These are phyloP conservation scores for Macquaria ambigua DNA, from an alignment of 2,113 vertebrate genomes.

Conservation along the genomic window DNA sequence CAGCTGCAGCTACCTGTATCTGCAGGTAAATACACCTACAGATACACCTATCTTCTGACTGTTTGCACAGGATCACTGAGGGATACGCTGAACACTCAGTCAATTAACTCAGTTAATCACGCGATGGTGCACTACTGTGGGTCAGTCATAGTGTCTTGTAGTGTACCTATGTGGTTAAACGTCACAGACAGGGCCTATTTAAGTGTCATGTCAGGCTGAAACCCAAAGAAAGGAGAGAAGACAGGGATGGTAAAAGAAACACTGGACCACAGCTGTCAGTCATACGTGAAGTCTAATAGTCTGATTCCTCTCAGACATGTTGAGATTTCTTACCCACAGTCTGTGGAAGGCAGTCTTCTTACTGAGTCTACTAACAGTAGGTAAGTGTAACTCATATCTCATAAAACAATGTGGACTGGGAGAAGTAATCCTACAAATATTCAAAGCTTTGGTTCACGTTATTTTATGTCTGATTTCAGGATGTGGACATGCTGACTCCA, in stretches of 20 bases:
- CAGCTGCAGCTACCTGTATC: constrained; percentile 34
- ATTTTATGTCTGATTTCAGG: constrained; percentile 37
- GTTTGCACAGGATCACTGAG: constrained; percentile 57
- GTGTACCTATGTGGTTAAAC: not conserved
- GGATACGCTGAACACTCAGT: not conserved
- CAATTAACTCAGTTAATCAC: constrained; percentile 26
- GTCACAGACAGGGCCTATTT: constrained; percentile 57
- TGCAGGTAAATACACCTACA: constrained; percentile 22
- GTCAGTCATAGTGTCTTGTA: not conserved
- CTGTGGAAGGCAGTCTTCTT: constrained; percentile 22
- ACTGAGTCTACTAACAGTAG: constrained; percentile 34
- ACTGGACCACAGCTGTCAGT: not conserved
- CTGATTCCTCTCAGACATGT: constrained; percentile 3
- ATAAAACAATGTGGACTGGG: not conserved
- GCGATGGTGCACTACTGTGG: constrained; percentile 12
- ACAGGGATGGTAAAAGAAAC: not conserved
- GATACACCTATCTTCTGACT: constrained; percentile 18
- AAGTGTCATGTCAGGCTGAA: constrained; percentile 30
- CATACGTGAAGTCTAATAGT: not conserved
- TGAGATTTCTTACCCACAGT: not conserved
- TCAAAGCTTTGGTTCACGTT: not conserved
- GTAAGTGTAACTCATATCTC: constrained; percentile 48
- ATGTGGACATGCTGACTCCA: not conserved
- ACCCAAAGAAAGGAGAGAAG: not conserved
- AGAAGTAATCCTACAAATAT: not conserved